phyloP scores from a whole-genome alignment of 1,140 invertebrate species.

The Sitophilus oryzae region DNA sequence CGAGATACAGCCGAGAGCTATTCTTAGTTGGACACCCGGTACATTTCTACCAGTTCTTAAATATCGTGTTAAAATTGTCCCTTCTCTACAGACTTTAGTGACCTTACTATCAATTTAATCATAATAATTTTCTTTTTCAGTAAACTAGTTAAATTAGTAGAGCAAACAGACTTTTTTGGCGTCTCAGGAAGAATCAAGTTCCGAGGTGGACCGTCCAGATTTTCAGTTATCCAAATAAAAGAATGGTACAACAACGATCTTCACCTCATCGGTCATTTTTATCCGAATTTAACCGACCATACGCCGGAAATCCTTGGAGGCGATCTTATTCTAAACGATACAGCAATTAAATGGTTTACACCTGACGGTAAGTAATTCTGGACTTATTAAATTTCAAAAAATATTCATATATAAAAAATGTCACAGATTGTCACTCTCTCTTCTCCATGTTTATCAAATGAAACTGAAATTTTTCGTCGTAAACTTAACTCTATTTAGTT shows the following conservation, averaged over 20 bases:
- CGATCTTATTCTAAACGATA: constrained; percentile 49
- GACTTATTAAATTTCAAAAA: background rate
- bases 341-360: constrained; percentile 60
- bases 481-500: too few species aligned
- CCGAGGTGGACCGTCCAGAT: constrained; percentile 58
- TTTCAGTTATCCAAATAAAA: constrained; percentile 62
- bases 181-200: constrained; percentile 74
- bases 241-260: constrained; percentile 59
- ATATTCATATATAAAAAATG: background rate
- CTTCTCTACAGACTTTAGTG: too few species aligned
- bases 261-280: constrained; percentile 57
- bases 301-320: constrained; percentile 46
- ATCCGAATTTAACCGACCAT: constrained; percentile 49
- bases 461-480: too few species aligned
- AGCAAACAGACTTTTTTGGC: constrained; percentile 63
- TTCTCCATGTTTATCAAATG: too few species aligned
- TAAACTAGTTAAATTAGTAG: constrained; percentile 51
- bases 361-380: constrained; percentile 39
- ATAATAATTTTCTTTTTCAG: constrained; percentile 38
- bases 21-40: too few species aligned
- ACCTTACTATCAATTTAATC: background rate
- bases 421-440: too few species aligned
- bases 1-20: too few species aligned
- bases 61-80: too few species aligned
- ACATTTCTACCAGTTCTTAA: too few species aligned